Percentiles rank a stretch among this genome's conserved stretches.
phyloP scores from a whole-genome alignment of 2,113 vertebrate species.

The Apeltes quadracus region DNA sequence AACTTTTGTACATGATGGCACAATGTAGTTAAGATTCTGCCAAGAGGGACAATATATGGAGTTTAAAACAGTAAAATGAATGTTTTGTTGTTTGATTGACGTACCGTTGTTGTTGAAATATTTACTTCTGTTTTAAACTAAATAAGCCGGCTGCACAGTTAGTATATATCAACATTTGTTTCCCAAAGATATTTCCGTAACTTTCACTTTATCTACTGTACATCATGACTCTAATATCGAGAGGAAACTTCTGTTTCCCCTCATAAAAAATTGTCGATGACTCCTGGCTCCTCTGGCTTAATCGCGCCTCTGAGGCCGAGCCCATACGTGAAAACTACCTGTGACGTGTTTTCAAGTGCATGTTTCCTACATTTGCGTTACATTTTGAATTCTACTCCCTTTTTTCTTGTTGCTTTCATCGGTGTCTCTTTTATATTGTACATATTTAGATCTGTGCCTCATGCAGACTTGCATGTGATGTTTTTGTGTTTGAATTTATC shows the following conservation, averaged over 20 bases:
- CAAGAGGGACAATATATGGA: conserved; percentile 38
- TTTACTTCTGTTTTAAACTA: conserved; percentile 38
- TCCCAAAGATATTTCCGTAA: conserved; percentile 9
- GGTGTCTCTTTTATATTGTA: conserved; percentile 51
- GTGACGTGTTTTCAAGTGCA: conserved; percentile 61
- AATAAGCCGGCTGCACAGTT: conserved; percentile 31
- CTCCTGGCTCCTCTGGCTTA: background rate
- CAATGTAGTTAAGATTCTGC: conserved; percentile 34
- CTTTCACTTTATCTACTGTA: conserved; percentile 19
- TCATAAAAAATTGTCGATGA: conserved; percentile 4
- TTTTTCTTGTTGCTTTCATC: conserved; percentile 28
- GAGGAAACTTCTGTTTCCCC: conserved; percentile 5
- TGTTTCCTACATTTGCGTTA: conserved; percentile 48
- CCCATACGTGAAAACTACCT: conserved; percentile 23
- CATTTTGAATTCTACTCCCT: conserved; percentile 31
- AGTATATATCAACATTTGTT: conserved; percentile 33
- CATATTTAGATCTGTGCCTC: conserved; percentile 60
- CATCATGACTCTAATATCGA: conserved; percentile 31
- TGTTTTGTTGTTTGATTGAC: conserved; percentile 57
- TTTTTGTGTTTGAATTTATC: conserved; percentile 63
- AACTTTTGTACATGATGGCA: conserved; percentile 56
- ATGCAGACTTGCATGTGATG: conserved; percentile 45
- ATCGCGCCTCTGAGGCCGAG: background rate
- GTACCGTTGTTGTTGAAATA: conserved; percentile 47
- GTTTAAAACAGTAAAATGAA: conserved; percentile 39